phyloP scores from a whole-genome alignment of 2,888 invertebrate genomes.

The Brachypalpus laphriformis region DNA sequence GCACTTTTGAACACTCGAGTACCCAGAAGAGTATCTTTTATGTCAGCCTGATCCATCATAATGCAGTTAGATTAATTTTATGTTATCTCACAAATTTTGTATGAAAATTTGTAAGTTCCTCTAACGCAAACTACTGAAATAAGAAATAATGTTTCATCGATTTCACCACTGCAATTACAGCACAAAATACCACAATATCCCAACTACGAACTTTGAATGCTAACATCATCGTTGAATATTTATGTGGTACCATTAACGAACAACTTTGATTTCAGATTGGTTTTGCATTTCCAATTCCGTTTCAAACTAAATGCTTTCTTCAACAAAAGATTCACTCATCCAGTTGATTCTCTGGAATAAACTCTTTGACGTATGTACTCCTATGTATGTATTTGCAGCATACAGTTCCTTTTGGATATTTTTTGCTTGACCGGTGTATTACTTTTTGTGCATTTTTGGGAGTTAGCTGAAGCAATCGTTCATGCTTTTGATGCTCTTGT shows the following conservation, averaged over 20 bases:
- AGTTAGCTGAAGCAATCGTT: not conserved
- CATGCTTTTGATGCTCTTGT: not conserved
- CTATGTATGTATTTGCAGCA: too few species aligned
- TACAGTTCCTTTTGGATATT: not conserved
- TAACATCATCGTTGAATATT: not conserved
- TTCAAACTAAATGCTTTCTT: not conserved
- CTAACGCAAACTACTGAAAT: too few species aligned
- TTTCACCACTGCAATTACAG: not conserved
- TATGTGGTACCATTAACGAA: not conserved
- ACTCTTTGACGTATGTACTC: not conserved
- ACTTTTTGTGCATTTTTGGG: not conserved
- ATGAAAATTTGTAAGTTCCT: too few species aligned
- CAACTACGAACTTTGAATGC: not conserved
- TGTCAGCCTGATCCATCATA: too few species aligned
- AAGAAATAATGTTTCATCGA: not conserved
- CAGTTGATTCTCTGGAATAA: not conserved
- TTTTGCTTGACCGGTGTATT: not conserved
- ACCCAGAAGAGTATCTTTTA: too few species aligned
- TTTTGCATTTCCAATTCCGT: not conserved
- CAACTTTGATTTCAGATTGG: not conserved
- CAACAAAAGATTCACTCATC: not conserved
- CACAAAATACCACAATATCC: not conserved
- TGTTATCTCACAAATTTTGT: too few species aligned
- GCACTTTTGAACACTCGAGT: too few species aligned
- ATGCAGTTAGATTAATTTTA: too few species aligned